Evolutionary conservation across 2,888 invertebrate genomes (phyloP).

Genomic region (Noctua janthina): DNA sequence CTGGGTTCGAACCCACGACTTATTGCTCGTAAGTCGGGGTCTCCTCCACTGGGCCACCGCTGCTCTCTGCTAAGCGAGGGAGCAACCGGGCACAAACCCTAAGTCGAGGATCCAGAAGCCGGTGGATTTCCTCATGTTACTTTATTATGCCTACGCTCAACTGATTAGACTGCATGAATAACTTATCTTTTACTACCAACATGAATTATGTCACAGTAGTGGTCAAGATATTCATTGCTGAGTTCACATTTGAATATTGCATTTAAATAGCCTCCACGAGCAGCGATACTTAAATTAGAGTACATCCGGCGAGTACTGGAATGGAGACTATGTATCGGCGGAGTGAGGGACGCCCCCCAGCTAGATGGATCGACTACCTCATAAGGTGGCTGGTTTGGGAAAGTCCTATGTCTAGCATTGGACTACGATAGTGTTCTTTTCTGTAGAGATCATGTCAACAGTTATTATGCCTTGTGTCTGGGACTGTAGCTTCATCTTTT

Average conservation of each 20-base stretch:
- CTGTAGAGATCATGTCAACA: no score
- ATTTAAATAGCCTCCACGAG: background rate
- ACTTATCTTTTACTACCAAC: background rate
- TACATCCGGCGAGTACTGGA: background rate
- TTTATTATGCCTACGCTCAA: background rate
- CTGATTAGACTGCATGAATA: constrained; percentile 1
- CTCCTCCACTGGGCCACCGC: no score
- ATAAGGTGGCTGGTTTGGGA: no score
- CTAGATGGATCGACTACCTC: background rate
- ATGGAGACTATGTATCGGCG: background rate
- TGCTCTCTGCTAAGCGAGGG: background rate
- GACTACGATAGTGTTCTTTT: no score
- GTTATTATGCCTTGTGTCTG: background rate
- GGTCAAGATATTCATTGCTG: constrained; percentile 27
- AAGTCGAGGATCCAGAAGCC: background rate
- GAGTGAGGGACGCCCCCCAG: background rate
- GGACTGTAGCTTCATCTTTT: background rate
- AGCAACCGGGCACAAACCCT: background rate
- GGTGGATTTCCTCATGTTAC: background rate
- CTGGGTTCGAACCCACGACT: no score
- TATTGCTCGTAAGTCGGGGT: no score
- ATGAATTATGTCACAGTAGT: constrained; percentile 4
- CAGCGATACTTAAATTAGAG: background rate
- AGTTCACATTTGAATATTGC: constrained; percentile 21
- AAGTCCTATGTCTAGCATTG: no score